phyloP scores from a whole-genome alignment of 30 jellyfish, hydroid and myxozoan species.

The Nemopilema nomurai region DNA sequence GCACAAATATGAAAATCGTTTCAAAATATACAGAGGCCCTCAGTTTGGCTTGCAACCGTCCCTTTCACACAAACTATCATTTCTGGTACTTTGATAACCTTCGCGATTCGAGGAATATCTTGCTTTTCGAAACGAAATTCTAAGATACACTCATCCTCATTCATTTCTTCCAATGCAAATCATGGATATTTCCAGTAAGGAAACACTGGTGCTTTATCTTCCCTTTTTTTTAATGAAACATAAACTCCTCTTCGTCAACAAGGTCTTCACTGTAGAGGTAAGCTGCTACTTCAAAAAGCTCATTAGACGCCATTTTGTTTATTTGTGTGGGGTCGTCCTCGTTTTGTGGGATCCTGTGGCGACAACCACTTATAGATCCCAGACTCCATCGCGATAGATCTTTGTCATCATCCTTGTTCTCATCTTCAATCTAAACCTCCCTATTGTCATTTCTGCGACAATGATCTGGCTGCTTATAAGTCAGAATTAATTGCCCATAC shows the following conservation, averaged over 20 bases:
- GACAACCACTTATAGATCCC: neutral
- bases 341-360: constrained; percentile 4
- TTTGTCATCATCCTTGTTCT: neutral
- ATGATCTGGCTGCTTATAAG: constrained; percentile 31
- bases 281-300: constrained; percentile 15
- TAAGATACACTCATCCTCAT: constrained; percentile 30
- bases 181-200: constrained; percentile 37
- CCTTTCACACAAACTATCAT: constrained; percentile 34
- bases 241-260: constrained; percentile 11
- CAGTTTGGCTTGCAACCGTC: constrained; percentile 23
- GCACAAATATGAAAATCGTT: constrained; percentile 55
- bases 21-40: constrained; percentile 50
- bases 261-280: constrained; percentile 13
- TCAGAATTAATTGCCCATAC: constrained; percentile 39
- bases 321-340: constrained; percentile 12
- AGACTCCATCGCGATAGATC: neutral
- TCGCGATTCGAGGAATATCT: constrained; percentile 16
- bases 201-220: constrained; percentile 26
- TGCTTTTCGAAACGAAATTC: constrained; percentile 35
- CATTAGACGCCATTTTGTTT: constrained; percentile 9
- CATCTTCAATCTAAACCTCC: neutral
- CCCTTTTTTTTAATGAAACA: neutral
- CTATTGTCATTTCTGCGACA: constrained; percentile 15
- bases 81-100: constrained; percentile 26
- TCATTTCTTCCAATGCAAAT: constrained; percentile 18